Evolutionary conservation across 2,113 vertebrate species (phyloP), one percentile per base, ranked within the genome.

Genomic region (Eulemur rufifrons): DNA sequence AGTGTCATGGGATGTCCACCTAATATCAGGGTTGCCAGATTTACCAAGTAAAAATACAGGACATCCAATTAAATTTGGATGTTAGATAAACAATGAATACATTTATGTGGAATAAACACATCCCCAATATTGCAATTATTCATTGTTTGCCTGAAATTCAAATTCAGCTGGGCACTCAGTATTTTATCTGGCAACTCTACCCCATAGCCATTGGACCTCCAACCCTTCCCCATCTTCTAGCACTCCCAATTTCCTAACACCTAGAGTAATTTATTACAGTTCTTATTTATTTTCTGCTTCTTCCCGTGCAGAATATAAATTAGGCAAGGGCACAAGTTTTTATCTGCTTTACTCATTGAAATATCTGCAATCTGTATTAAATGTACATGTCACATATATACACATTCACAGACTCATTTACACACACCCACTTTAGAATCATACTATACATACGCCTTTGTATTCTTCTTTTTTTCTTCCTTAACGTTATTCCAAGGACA

Each of bases 231-330:
- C 3, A 39, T 54, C 25, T 21, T 29, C 3, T 8, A 69, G 27
- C 10, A 76, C n/a, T 42, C 50, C 27, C 13, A 52, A 23, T 25
- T 47, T 47, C 56, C 66, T 54, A 86, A 68, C 21, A 50, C 42
- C 29, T 10, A 85, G 89, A 9, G 37, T 6, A 85, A 50, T 47
- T 42, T 23, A 74, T 74, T 42, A 34, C 39, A 84, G 11, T 74
- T 80, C 34, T 34, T 37, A 80, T 63, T 59, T 94, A 69, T 39
- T 56, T 94, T 82, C 11, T 73, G 25, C 23, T 68, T 95, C 68
- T 91, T 76, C 10, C 32, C 20, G 52, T 15, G 25, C 39, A 66
- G 39, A 89, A 78, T 39, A 59, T 56, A 94, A 47, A 82, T 52
- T 89, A 14, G 50, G 25, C 32, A 80, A 71, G 8, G 47, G 2